Evolutionary conservation across 2,113 vertebrate genomes (phyloP).

Genomic region (Corythaeola cristata): DNA sequence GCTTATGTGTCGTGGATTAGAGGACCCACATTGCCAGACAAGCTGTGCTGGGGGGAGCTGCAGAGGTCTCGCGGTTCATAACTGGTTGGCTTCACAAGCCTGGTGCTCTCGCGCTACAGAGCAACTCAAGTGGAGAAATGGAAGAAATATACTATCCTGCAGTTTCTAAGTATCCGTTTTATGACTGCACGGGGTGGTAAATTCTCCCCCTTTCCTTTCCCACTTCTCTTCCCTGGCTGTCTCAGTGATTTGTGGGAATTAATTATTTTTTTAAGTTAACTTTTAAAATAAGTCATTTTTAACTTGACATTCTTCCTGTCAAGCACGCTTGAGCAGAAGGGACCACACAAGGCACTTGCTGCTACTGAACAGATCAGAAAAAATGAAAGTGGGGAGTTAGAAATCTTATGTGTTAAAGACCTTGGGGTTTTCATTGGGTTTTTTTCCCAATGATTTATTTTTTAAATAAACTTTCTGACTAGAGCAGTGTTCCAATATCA

Average conservation of each 20-base stretch:
- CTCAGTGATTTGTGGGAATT: constrained; percentile 10
- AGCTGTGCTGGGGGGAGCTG: not conserved
- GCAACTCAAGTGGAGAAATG: not conserved
- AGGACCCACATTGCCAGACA: not conserved
- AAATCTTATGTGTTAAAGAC: not conserved
- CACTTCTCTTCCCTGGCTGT: not conserved
- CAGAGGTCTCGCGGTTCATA: not conserved
- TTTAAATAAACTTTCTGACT: constrained; percentile 9
- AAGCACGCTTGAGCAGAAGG: not conserved
- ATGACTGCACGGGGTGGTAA: not conserved
- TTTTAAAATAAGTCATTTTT: not conserved
- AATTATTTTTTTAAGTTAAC: constrained; percentile 37
- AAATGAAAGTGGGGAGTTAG: not conserved
- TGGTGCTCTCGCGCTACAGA: accelerated
- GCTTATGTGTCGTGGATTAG: not conserved
- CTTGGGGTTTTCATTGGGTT: not conserved
- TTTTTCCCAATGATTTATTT: not conserved
- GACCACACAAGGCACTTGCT: not conserved
- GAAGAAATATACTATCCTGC: not conserved
- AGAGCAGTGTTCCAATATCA: not conserved
- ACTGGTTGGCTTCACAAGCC: not conserved
- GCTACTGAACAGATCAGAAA: not conserved
- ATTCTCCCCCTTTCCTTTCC: not conserved
- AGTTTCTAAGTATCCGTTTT: not conserved
- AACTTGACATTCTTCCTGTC: not conserved